phyloP scores from a whole-genome alignment of 2,113 vertebrate genomes.

The Melierax canorus region DNA sequence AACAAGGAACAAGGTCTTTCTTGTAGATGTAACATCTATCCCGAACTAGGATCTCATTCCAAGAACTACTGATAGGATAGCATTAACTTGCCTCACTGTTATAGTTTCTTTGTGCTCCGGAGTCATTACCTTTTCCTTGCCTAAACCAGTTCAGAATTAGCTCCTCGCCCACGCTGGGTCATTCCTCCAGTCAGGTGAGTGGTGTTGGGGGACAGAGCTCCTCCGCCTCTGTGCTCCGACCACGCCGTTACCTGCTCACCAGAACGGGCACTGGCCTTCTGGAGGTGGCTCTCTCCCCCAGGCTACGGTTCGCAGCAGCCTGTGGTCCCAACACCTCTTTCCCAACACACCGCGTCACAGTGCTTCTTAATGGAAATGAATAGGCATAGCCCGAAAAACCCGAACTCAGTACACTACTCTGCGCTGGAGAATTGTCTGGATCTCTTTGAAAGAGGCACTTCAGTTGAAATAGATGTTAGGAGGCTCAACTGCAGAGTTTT shows the following conservation, averaged over 20 bases:
- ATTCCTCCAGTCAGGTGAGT: neutral
- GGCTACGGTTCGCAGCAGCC: neutral
- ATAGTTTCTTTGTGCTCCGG: neutral
- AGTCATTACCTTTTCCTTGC: neutral
- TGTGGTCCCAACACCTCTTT: neutral
- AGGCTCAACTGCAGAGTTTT: neutral
- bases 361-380: neutral
- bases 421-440: neutral
- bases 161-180: neutral
- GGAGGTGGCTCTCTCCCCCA: neutral
- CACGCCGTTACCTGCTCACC: neutral
- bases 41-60: neutral
- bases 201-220: accelerated
- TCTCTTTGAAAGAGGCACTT: neutral
- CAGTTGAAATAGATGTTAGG: neutral
- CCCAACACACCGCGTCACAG: neutral
- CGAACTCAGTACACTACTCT: neutral
- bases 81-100: neutral
- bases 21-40: neutral
- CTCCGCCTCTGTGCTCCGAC: neutral
- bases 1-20: neutral
- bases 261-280: neutral
- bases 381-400: neutral
- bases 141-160: neutral
- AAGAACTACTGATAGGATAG: neutral